phyloP scores from a whole-genome alignment of 1,140 invertebrate genomes.

The Trichonephila clavipes region DNA sequence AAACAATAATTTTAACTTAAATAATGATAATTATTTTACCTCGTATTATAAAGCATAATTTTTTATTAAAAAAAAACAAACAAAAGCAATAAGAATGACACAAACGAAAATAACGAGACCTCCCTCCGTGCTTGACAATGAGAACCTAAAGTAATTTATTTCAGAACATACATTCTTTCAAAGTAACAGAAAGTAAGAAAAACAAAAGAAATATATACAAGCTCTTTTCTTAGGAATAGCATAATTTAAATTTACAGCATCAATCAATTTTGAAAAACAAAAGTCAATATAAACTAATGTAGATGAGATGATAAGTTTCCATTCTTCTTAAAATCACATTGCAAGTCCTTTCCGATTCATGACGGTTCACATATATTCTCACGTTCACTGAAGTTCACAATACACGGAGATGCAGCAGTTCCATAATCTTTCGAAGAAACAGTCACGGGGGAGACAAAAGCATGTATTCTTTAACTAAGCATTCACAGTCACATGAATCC shows the following conservation, averaged over 20 bases:
- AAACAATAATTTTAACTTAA: too few species aligned
- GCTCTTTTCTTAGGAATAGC: conserved; percentile 74
- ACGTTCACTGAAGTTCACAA: not conserved
- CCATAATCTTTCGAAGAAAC: conserved; percentile 10
- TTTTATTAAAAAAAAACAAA: not conserved
- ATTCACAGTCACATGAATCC: conserved; percentile 39
- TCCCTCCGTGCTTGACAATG: conserved; percentile 57
- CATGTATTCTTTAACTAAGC: conserved; percentile 46
- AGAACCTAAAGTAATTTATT: conserved; percentile 74
- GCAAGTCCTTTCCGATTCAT: not conserved
- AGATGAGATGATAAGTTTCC: conserved; percentile 64
- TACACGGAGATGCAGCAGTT: conserved; percentile 26
- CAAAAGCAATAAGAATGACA: not conserved
- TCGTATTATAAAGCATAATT: not conserved
- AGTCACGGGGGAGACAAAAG: not conserved
- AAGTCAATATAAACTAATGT: conserved; percentile 64
- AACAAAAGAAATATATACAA: conserved; percentile 67
- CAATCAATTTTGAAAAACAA: conserved; percentile 48
- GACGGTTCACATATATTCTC: not conserved
- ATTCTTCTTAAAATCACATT: conserved; percentile 56
- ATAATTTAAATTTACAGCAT: conserved; percentile 69
- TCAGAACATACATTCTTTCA: conserved; percentile 61
- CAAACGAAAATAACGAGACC: conserved; percentile 29
- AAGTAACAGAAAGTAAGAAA: conserved; percentile 54
- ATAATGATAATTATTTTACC: not conserved